Percentiles rank a stretch among this genome's conserved stretches.
Conservation (phyloP, 2,888 invertebrate genomes). For the Thymelicus sylvestris region DNA sequence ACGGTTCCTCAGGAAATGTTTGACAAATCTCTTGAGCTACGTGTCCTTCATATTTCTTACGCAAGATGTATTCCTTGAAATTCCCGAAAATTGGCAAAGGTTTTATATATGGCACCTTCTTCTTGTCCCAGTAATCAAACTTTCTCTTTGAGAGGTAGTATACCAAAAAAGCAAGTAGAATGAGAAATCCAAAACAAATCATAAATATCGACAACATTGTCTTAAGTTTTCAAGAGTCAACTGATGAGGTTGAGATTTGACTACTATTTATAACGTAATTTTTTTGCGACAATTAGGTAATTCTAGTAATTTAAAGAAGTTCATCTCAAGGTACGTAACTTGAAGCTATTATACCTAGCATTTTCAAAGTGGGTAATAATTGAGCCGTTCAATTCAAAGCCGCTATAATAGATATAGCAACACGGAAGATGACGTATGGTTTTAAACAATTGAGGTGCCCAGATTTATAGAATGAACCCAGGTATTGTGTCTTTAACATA, state of each 20-base stretch:
- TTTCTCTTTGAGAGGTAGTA: conserved; percentile 23
- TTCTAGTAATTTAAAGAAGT: neutral
- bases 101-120: conserved; percentile 51
- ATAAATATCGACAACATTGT: conserved; percentile 4
- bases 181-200: neutral
- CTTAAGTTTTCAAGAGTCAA: neutral
- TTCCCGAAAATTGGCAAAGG: conserved; percentile 61
- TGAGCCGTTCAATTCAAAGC: too few species aligned
- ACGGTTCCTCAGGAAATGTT: conserved; percentile 55
- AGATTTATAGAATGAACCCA: too few species aligned
- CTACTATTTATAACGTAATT: neutral
- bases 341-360: too few species aligned
- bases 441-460: too few species aligned
- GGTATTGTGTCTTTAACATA: too few species aligned
- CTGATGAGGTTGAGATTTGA: neutral
- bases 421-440: too few species aligned
- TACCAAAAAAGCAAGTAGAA: neutral
- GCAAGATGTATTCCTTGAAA: conserved; percentile 53
- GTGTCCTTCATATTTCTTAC: conserved; percentile 50
- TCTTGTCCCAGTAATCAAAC: conserved; percentile 55
- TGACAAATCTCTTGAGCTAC: conserved; percentile 54
- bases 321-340: too few species aligned
- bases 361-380: too few species aligned
- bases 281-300: conserved; percentile 2
- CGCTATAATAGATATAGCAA: too few species aligned